Base-by-base conservation (phyloP, 2,797 vertebrate species). In the Arrhamphus sclerolepis region DNA sequence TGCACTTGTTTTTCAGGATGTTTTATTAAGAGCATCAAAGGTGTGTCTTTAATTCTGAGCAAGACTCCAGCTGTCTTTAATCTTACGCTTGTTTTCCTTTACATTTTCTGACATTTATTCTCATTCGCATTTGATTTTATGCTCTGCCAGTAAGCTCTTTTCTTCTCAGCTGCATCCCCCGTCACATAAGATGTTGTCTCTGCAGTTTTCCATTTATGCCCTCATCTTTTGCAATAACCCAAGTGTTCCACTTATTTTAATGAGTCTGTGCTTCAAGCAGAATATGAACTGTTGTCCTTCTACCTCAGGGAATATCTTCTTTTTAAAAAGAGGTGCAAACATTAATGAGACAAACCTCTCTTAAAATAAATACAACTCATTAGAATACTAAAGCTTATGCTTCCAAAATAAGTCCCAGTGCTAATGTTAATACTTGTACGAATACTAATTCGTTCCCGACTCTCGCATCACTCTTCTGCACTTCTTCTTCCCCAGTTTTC, bases 281-380 rank as follows among this genome's bases (percentile, higher is more conserved):
- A 56, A 31, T 67, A 21, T 71, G 69, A 83, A 78, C 80, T 59
- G 49, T 54, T 84, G 78, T 83, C 83, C 70, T 67, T 75, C 71
- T 66, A 57, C 77, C 75, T 56, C 0, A 0, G 67, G 72, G 69
- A 52, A 29, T 43, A 31, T 52, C 20, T 74, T 24, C 28, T 29
- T 65, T 62, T 72, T 67, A 41, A 50, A 73, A 78, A 68, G 69
- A 71, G 53, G 53, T 65, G 56, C 61, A 72, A 70, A 71, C 67
- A 70, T 77, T 78, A 87, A 84, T 78, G 76, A 85, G 81, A 59
- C 66, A 72, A 80, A 76, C 73, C 49, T 65, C 66, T n/a, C 43
- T 54, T 66, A 65, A 57, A 49, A 79, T 61, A 74, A 83, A 77
- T 70, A 65, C 59, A 78, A 67, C 22, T 29, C 72, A 72, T 81